Evolutionary conservation across 2,797 vertebrate genomes (phyloP).

Genomic region (Muscicapa striata): DNA sequence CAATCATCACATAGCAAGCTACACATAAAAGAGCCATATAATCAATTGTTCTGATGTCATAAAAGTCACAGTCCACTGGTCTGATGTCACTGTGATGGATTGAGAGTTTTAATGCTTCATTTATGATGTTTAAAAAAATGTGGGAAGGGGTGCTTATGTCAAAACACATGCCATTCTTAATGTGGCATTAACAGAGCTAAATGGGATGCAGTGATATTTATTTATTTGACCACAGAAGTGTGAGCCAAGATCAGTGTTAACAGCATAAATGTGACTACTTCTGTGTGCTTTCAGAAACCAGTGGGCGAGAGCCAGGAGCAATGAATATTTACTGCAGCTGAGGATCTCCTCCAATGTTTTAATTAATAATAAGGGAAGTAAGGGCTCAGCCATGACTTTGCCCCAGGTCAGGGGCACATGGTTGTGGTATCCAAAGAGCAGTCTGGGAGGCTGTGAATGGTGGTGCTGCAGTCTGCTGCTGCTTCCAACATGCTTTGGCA

Average conservation of each 20-base stretch:
- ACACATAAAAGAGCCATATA: constrained; percentile 41
- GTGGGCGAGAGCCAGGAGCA: neutral
- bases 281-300: neutral
- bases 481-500: neutral
- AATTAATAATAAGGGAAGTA: constrained; percentile 25
- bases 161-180: constrained; percentile 45
- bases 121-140: neutral
- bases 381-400: neutral
- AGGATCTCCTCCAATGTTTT: neutral
- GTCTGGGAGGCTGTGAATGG: neutral
- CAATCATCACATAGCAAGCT: neutral
- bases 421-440: neutral
- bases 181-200: constrained; percentile 39
- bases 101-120: constrained; percentile 38
- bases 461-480: neutral
- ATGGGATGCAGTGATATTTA: constrained; percentile 17
- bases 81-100: constrained; percentile 59
- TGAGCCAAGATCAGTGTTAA: constrained; percentile 16
- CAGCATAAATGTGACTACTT: neutral
- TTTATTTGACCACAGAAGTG: neutral
- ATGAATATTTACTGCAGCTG: neutral
- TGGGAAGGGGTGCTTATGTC: constrained; percentile 8
- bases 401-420: neutral
- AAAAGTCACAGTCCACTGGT: constrained; percentile 59
- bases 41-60: constrained; percentile 62